A percentile compares a stretch with the other conserved stretches of the same genome.
phyloP scores from a whole-genome alignment of 2,888 invertebrate genomes.

The Hoplodrina ambigua region DNA sequence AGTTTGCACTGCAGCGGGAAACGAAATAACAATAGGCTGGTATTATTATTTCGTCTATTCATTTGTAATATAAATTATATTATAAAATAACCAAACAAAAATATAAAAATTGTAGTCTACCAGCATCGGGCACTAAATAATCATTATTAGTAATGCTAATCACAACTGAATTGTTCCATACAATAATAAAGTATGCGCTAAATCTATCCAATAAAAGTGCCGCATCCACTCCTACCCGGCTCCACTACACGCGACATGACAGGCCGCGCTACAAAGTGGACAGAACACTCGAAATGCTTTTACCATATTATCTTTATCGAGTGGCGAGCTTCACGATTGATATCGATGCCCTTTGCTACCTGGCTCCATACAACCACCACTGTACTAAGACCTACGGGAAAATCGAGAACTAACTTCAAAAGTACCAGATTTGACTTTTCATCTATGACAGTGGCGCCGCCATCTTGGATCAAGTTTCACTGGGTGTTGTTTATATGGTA shows the following conservation, averaged over 20 bases:
- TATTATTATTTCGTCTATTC: too few relatives aligned
- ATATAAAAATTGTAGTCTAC: too few relatives aligned
- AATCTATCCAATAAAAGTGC: constrained; percentile 7
- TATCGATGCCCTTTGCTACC: constrained; percentile 52
- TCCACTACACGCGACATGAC: constrained; percentile 7
- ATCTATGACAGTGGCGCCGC: constrained; percentile 10
- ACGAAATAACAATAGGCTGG: too few relatives aligned
- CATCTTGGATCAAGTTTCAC: constrained; percentile 29
- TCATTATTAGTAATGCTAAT: too few relatives aligned
- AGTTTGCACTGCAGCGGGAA: too few relatives aligned
- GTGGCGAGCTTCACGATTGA: constrained; percentile 52
- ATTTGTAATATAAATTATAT: too few relatives aligned
- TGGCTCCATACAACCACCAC: constrained; percentile 21
- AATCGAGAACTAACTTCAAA: not conserved
- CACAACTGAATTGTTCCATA: too few relatives aligned
- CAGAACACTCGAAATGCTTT: constrained; percentile 66
- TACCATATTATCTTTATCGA: constrained; percentile 67
- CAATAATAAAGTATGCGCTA: too few relatives aligned
- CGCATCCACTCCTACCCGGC: constrained; percentile 36
- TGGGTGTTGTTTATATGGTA: constrained; percentile 36
- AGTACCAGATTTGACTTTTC: constrained; percentile 1
- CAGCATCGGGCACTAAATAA: too few relatives aligned
- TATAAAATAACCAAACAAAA: too few relatives aligned
- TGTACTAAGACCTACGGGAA: constrained; percentile 5
- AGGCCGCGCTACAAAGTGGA: constrained; percentile 36